Base-by-base conservation (phyloP, 2,113 vertebrate genomes). In the Vidua chalybeata region DNA sequence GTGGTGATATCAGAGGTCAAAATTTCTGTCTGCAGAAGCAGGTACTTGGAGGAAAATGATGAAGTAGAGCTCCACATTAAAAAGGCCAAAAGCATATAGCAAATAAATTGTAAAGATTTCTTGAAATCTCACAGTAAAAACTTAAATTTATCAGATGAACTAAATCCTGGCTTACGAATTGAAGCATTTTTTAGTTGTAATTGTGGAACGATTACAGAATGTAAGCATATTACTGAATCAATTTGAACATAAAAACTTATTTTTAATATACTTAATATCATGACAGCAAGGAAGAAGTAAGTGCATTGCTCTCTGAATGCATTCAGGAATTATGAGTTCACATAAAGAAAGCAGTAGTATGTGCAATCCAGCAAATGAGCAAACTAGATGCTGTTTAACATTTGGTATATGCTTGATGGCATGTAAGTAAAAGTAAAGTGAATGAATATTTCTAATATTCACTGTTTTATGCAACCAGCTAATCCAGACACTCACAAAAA, bases 1-100 rank as follows among this genome's bases (percentile, higher is more conserved):
- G 84, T 91, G 48, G 55, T 97, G 73, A 79, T 95, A 94, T 96
- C 89, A 97, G 86, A 96, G 91, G 97, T 97, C 87, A 96, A 90
- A 76, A 85, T 96, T 75, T 96, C 52, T 94, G 49, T 94, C 92
- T 97, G 74, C 83, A 91, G 68, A 83, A 95, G 59, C 77, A 96
- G 64, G 37, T 94, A 93, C 87, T 95, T 96, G 68, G 66, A 94
- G 90, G 92, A 80, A 95, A 91, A 90, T 96, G 39, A 95, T 87
- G 66, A 95, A 96, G 71, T 79, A 49, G 79, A 67, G 75, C 75
- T 61, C 66, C 88, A 76, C 58, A 91, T 90, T 84, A 96, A 96
- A 95, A 91, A 89, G 77, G 52, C 84, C 39, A 93, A 94, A 94
- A 91, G 19, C 10, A 72, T 91, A 94, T 71, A 95, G 80, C 93